Conservation (phyloP, 2,888 invertebrate genomes). For the Rotaria macrura region DNA sequence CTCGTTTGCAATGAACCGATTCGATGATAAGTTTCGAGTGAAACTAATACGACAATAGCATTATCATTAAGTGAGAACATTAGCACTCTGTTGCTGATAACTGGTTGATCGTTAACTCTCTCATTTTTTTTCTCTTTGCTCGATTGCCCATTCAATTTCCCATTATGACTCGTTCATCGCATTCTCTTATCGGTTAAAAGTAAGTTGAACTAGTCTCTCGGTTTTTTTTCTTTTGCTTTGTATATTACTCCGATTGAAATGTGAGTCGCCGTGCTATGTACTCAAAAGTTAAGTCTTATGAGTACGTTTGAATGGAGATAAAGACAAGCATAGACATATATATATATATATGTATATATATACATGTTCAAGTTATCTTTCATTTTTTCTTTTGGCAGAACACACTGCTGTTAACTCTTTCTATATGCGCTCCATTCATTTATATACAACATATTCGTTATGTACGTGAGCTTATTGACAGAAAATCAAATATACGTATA, state of each 20-base stretch:
- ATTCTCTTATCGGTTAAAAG: background rate
- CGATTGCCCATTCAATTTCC: background rate
- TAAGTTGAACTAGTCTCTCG: background rate
- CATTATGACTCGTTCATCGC: background rate
- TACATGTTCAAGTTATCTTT: background rate
- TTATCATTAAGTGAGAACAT: background rate
- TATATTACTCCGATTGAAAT: background rate
- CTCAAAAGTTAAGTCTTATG: background rate
- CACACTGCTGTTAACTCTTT: background rate
- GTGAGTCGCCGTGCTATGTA: background rate
- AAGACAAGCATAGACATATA: background rate
- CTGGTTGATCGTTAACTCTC: constrained; percentile 3
- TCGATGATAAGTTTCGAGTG: background rate
- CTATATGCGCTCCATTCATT: background rate
- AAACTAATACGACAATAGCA: background rate
- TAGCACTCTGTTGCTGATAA: background rate
- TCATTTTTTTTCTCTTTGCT: background rate
- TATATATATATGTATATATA: background rate
- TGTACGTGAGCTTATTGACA: background rate
- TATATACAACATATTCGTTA: background rate
- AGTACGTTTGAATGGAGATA: background rate
- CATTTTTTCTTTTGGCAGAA: background rate
- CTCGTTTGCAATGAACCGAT: background rate
- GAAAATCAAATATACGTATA: background rate
- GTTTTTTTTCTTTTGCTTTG: no score